Evolutionary conservation across 2,113 vertebrate species (phyloP), one percentile per base, ranked within the genome.

Genomic region (Cyprinodon tularosa): DNA sequence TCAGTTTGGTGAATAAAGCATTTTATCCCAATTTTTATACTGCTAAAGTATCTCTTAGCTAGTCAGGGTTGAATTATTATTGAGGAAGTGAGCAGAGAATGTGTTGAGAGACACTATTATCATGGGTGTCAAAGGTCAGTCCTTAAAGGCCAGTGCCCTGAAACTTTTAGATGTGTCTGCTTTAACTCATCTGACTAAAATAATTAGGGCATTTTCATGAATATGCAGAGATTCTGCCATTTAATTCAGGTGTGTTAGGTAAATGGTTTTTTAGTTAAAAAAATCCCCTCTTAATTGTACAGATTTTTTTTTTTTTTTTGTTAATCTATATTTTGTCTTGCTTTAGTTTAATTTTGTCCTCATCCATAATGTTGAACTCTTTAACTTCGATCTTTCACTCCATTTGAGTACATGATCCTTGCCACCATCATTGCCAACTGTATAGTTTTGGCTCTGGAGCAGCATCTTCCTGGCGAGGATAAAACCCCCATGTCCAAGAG

Each of bases 391-490:
- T 57, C 6, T 37, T 80, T 63, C 89, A 99, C 97, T 95, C 97
- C 97, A 0, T 99, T 99, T 3, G 98, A 99, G 90, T 99, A 98
- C 91, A 98, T 99, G 98, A 99, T 99, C 90, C 94, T 99, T 87
- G 94, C 97, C 38, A 99, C 97, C 88, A 99, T 99, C 90, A 99
- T 98, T 59, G 97, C 98, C 87, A 99, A 99, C 94, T 99, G 98
- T 86, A 98, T 99, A 0, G 98, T 99, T 75, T 85, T 99, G 93
- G 98, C 97, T 12, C 93, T 99, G 84, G 98, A 99, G 90, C 98
- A 99, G 86, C 98, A 99, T 61, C 95, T 99, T 37, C 97, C 98
- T 0, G 97, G 95, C 86, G 97, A 99, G 0, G 98, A 99, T 94
- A 99, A 98, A 93, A 99, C 97, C 0, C 98, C 97, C 6, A 98